A percentile compares a stretch with the other conserved stretches of the same genome.
Evolutionary conservation across 2,888 invertebrate species (phyloP).

Genomic region (Nemoura dubitans): DNA sequence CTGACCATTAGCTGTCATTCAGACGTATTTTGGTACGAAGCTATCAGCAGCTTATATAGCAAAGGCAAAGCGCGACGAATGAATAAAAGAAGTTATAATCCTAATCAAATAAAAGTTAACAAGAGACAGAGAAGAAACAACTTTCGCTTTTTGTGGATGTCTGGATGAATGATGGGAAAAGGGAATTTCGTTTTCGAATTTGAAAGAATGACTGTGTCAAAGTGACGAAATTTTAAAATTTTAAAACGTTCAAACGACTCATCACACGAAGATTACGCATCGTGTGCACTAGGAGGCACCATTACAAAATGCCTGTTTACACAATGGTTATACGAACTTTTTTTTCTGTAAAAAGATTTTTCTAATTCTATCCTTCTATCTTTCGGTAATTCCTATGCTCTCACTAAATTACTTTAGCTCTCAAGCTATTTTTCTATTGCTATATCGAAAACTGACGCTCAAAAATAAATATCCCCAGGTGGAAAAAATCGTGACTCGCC

Average conservation of each 20-base stretch:
- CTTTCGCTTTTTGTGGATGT: neutral
- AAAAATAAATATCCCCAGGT: neutral
- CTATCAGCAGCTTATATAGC: neutral
- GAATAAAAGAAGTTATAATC: neutral
- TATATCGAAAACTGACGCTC: neutral
- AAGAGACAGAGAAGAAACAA: neutral
- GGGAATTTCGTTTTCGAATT: neutral
- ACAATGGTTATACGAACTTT: neutral
- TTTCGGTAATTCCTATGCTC: neutral
- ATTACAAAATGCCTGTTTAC: neutral
- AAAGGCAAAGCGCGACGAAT: neutral
- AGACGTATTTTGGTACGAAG: neutral
- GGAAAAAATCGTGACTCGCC: neutral
- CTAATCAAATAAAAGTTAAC: neutral
- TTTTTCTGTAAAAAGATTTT: neutral
- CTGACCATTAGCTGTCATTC: neutral
- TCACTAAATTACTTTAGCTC: neutral
- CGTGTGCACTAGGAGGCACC: neutral
- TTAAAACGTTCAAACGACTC: neutral
- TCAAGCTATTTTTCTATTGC: neutral
- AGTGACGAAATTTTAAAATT: neutral
- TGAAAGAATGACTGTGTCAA: conserved; percentile 4
- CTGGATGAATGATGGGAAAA: neutral
- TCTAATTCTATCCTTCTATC: neutral
- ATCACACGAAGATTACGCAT: neutral